Base-by-base conservation (phyloP, 92 coral and sea anemone genomes). In the Isaurus tuberculatus region DNA sequence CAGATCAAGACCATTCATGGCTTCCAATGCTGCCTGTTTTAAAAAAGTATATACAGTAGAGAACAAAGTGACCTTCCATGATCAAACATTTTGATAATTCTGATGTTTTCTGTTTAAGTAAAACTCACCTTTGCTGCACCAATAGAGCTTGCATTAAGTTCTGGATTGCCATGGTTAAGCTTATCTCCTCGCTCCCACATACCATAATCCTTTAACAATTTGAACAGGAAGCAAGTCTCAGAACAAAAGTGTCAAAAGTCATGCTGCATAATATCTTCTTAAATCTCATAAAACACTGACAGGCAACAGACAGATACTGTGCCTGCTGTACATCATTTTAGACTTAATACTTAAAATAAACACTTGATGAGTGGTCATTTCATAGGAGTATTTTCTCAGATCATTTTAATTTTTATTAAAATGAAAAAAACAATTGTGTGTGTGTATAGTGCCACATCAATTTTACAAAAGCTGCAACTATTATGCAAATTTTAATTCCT, bases 171-270 rank as follows among this genome's bases (percentile, higher is more conserved):
- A 75, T 95, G 98, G 66, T 95, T 95, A 16, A 95, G 84, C 79
- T 95, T 95, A 86, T 95, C 98, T 23, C 98, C 98, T 88, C 98
- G 92, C 89, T 95, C 98, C 98, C 98, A 95, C 53, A 95, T 95
- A n/a, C 98, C 98, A 91, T 95, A 95, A 80, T 95, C 98, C 98
- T 95, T 43, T 17, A 55, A 17, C 11, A 49, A 14, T 14, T n/a
- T n/a, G 8, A 55, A n/a, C 4, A n/a, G 63, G n/a, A 5, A 0
- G 6, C 8, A 4, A 55, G 27, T 55, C 7, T 55, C 63, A 51
- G n/a, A 51, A 51, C 6, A 16, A 55, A 55, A 55, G 6, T 17
- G 23, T 7, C 10, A 10, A 2, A 44, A 10, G 1, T 10, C 16
- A 19, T 10, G 53, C 10, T 44, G 0, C 10, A 44, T 44, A 10